phyloP scores from a whole-genome alignment of 1,140 invertebrate genomes.

The Drosophila tristis region DNA sequence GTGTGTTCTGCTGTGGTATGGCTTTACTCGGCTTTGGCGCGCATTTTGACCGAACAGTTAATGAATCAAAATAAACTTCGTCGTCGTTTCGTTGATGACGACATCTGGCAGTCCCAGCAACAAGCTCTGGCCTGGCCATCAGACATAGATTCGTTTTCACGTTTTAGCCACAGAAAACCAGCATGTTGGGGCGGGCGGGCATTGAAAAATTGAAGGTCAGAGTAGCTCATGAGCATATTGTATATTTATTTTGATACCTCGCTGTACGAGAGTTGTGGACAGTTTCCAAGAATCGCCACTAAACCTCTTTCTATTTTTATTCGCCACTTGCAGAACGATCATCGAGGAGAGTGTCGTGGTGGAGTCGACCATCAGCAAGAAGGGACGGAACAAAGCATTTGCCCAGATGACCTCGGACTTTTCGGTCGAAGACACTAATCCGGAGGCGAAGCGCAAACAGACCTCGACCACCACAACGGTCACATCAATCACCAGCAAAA shows the following conservation, averaged over 20 bases:
- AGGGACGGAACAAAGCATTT: constrained; percentile 50
- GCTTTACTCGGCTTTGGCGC: constrained; percentile 46
- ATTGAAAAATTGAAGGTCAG: constrained; percentile 51
- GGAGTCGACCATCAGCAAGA: constrained; percentile 47
- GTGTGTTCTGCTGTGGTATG: constrained; percentile 18
- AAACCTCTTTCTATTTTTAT: constrained; percentile 19
- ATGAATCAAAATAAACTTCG: constrained; percentile 16
- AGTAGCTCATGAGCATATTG: constrained; percentile 47
- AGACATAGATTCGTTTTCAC: constrained; percentile 49
- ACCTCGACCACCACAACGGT: constrained; percentile 30
- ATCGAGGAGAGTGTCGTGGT: constrained; percentile 66
- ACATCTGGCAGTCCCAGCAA: constrained; percentile 34
- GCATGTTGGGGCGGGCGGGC: constrained; percentile 21
- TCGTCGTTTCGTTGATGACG: constrained; percentile 56
- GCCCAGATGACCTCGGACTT: constrained; percentile 58
- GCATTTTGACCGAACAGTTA: constrained; percentile 18
- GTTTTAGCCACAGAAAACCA: constrained; percentile 44
- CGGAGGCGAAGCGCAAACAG: constrained; percentile 44
- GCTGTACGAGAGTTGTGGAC: constrained; percentile 21
- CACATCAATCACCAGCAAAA: constrained; percentile 52
- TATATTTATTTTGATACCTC: constrained; percentile 68
- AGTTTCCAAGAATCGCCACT: constrained; percentile 18
- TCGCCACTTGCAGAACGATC: constrained; percentile 66
- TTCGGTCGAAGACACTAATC: constrained; percentile 57
- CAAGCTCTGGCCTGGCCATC: constrained; percentile 23